Evolutionary conservation across 2,888 invertebrate species (phyloP), one percentile per base, ranked within the genome.

Genomic region (Phania funesta): DNA sequence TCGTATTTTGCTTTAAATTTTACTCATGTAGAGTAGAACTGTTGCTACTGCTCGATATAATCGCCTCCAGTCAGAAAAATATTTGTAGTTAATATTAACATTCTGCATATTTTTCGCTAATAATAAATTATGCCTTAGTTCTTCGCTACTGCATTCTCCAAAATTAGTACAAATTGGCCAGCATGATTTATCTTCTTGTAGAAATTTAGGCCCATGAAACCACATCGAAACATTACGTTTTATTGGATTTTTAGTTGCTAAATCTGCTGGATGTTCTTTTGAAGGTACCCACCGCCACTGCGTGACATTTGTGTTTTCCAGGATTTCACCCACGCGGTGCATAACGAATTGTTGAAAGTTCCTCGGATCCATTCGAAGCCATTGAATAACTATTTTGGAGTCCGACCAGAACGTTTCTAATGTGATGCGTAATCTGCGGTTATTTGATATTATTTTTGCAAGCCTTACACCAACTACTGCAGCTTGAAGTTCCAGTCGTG

Each of bases 271-370:
- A 64, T 79, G 78, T 20, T 56, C 22, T 48, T 77, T 78, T 11
- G 82, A 80, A 1, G 83, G 76, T 13, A 75, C 73, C 75, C 79
- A 83, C n/a, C 26, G 68, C 81, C 81, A 83, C 32, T 84, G 74
- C 0, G 68, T 67, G 26, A 70, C 26, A 26, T 80, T 78, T 22
- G 77, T 67, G 9, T 16, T 38, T 29, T 83, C 76, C 3, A 83
- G 29, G 11, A 83, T 79, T 65, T 83, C 46, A 13, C 79, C 79
- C 9, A 79, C 79, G 20, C 83, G 60, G 44, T 78, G 71, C 83
- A 79, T 84, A 2, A 83, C 83, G 46, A 80, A 80, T 60, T 80
- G 76, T n/a, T 83, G 73, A 26, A 84, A 80, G 8, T 48, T 75
- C 38, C 48, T 77, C 0, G 75, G 83, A 52, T 84, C 79, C 52